Percentiles rank a stretch among this genome's conserved stretches.
Conservation (phyloP, 2,888 invertebrate species). For the Leucophora obtusa region DNA sequence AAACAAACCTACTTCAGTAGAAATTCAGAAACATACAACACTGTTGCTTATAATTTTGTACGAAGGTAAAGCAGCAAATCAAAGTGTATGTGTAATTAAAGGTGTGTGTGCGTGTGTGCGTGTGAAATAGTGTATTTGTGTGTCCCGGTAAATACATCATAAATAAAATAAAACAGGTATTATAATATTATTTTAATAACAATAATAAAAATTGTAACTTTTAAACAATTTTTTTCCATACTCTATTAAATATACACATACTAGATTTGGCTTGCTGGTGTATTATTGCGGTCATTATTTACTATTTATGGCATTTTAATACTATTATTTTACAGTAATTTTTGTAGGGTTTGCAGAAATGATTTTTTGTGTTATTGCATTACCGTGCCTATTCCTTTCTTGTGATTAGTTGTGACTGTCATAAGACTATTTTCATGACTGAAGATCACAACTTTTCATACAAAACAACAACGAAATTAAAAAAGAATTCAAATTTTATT, state of each 20-base stretch:
- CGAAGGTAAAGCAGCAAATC: neutral
- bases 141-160: neutral
- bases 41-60: neutral
- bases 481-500: no score
- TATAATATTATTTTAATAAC: slow-evolving; percentile 45
- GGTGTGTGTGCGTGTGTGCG: neutral
- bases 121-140: neutral
- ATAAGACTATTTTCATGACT: no score
- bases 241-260: neutral
- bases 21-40: neutral
- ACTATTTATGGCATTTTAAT: slow-evolving; percentile 50
- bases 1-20: neutral
- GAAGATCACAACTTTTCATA: no score
- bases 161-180: slow-evolving; percentile 45
- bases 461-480: no score
- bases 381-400: no score
- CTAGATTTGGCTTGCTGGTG: neutral
- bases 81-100: slow-evolving; percentile 10
- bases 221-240: slow-evolving; percentile 23
- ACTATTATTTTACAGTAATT: slow-evolving; percentile 24
- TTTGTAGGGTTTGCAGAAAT: no score
- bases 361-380: no score
- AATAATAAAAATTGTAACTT: slow-evolving; percentile 32
- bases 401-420: no score
- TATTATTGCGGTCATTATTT: slow-evolving; percentile 45